phyloP scores from a whole-genome alignment of 2,888 invertebrate species.

The Ethmia dodecea region DNA sequence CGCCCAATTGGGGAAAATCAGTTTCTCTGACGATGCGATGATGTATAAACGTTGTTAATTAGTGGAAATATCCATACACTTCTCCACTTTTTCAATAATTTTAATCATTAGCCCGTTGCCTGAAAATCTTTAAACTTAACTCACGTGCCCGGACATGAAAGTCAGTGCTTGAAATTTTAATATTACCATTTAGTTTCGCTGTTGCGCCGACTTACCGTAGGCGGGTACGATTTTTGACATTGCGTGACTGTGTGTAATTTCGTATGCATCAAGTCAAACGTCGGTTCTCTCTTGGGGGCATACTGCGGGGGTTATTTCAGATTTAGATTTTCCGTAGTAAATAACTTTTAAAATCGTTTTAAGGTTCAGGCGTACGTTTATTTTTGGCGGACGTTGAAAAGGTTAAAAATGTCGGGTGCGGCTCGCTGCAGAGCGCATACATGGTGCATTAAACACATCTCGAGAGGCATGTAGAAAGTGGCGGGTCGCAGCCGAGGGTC shows the following conservation, averaged over 20 bases:
- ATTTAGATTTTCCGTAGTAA: not conserved
- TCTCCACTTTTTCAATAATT: too few species aligned
- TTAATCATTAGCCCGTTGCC: too few species aligned
- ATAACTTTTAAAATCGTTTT: not conserved
- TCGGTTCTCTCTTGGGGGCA: not conserved
- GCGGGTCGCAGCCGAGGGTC: conserved; percentile 48
- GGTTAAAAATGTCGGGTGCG: conserved; percentile 9
- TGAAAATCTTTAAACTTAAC: too few species aligned
- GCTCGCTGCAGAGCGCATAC: conserved; percentile 22
- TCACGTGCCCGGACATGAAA: too few species aligned
- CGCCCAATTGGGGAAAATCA: conserved; percentile 38
- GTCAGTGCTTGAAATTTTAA: too few species aligned
- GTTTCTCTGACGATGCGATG: too few species aligned
- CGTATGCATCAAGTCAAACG: conserved; percentile 5
- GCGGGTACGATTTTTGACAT: conserved; percentile 7
- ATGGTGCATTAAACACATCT: conserved; percentile 41
- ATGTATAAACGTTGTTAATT: too few species aligned
- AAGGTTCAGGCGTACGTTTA: not conserved
- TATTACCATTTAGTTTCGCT: too few species aligned
- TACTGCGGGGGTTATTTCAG: not conserved
- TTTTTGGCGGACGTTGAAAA: conserved; percentile 13
- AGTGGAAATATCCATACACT: too few species aligned
- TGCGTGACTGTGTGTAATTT: conserved; percentile 11
- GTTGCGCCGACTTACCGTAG: too few species aligned
- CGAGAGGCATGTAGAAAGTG: conserved; percentile 56